These are phyloP conservation scores for Drosophila pallidifrons DNA, from an alignment of 1,140 invertebrate species.

Conservation along the genomic window DNA sequence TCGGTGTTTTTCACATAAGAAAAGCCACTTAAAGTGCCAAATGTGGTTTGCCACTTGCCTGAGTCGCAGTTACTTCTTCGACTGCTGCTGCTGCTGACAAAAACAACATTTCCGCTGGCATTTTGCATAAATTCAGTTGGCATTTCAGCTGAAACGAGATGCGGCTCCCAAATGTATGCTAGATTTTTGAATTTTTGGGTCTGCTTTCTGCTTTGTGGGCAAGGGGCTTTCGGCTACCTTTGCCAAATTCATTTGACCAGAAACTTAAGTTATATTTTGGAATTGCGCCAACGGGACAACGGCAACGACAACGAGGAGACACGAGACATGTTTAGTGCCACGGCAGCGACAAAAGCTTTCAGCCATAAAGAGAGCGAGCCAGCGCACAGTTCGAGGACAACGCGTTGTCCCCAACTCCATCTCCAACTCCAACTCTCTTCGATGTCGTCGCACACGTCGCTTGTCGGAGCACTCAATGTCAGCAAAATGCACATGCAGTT, in stretches of 20 bases:
- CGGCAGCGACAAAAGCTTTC: constrained; percentile 84
- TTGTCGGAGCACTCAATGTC: constrained; percentile 82
- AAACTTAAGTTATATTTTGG: constrained; percentile 85
- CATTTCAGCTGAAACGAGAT: constrained; percentile 15
- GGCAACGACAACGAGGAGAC: constrained; percentile 27
- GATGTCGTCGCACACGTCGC: constrained; percentile 63
- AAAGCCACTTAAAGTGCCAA: constrained; percentile 78
- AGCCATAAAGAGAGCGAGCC: constrained; percentile 72
- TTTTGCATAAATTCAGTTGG: constrained; percentile 76
- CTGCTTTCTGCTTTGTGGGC: constrained; percentile 8
- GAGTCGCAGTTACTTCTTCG: background rate
- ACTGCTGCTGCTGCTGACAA: constrained; percentile 22
- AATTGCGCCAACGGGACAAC: constrained; percentile 56
- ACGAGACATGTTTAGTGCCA: constrained; percentile 76
- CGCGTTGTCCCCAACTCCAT: constrained; percentile 8
- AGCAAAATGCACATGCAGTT: constrained; percentile 68
- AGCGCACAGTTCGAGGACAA: constrained; percentile 50
- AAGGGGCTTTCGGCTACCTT: constrained; percentile 62
- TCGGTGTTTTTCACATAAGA: constrained; percentile 35
- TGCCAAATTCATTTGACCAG: constrained; percentile 85
- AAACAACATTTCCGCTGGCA: constrained; percentile 63
- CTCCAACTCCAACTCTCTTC: background rate
- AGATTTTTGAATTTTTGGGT: constrained; percentile 35
- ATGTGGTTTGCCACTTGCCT: constrained; percentile 52
- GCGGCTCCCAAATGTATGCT: constrained; percentile 57